These are phyloP conservation scores for Ciconia nigra DNA, from an alignment of 2,797 vertebrate genomes.

Conservation along the genomic window DNA sequence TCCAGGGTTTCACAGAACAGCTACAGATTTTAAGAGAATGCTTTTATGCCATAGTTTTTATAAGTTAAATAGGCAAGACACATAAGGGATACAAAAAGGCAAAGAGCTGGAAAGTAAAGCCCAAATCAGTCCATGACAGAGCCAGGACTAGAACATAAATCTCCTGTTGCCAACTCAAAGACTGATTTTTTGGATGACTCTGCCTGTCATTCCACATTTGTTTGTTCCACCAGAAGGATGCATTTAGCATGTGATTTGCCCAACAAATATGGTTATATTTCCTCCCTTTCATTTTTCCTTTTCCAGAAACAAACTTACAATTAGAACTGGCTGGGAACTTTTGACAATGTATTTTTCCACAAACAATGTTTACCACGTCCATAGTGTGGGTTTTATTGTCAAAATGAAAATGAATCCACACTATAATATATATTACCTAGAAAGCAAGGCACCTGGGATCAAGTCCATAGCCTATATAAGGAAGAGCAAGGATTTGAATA, in stretches of 20 bases:
- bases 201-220: background rate
- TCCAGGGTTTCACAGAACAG: background rate
- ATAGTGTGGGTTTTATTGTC: background rate
- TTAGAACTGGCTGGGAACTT: constrained; percentile 8
- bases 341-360: background rate
- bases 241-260: background rate
- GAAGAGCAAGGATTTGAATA: background rate
- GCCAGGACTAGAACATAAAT: background rate
- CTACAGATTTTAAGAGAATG: background rate
- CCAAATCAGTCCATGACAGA: background rate
- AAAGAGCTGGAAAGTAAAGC: background rate
- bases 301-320: background rate
- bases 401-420: background rate
- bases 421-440: background rate
- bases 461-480: background rate
- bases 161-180: background rate
- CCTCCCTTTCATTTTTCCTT: constrained; percentile 4
- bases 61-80: background rate
- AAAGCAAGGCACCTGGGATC: background rate
- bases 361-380: background rate
- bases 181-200: background rate
- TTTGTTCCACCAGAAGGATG: background rate
- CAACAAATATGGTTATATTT: background rate
- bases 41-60: background rate
- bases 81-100: background rate